These are phyloP conservation scores for Pelodytes ibericus DNA, from an alignment of 2,797 vertebrate species.

Conservation along the genomic window DNA sequence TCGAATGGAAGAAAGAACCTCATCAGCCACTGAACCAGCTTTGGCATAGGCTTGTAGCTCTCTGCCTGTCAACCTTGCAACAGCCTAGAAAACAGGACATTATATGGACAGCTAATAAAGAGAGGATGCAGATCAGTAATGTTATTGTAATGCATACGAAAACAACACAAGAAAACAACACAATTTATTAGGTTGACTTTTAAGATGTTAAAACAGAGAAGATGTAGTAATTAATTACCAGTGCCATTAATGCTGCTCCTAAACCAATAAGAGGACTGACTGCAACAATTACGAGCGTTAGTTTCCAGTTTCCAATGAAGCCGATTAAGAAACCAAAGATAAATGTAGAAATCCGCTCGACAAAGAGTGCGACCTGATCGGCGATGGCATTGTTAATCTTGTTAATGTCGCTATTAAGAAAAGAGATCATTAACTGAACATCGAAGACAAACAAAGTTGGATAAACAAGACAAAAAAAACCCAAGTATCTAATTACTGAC, in stretches of 20 bases:
- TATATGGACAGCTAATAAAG: neutral
- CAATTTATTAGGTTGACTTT: too few relatives aligned
- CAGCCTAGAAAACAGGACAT: conserved; percentile 65
- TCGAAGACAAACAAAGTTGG: neutral
- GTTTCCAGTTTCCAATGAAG: conserved; percentile 81
- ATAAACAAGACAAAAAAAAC: too few relatives aligned
- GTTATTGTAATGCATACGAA: too few relatives aligned
- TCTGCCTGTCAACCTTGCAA: conserved; percentile 71
- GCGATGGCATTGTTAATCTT: conserved; percentile 81
- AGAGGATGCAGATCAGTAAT: too few relatives aligned
- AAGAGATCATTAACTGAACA: neutral
- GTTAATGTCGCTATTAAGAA: conserved; percentile 75
- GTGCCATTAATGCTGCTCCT: conserved; percentile 77
- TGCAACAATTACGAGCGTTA: conserved; percentile 79
- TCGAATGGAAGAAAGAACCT: conserved; percentile 78
- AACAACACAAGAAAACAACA: too few relatives aligned
- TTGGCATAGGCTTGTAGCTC: conserved; percentile 78
- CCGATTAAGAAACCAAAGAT: conserved; percentile 79
- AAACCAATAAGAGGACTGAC: conserved; percentile 78
- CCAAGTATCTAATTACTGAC: too few relatives aligned
- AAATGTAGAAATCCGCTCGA: conserved; percentile 78
- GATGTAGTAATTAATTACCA: conserved; percentile 65
- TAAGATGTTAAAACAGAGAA: neutral
- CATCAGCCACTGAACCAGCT: conserved; percentile 79
- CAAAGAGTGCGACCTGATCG: conserved; percentile 78